Percentiles rank a stretch among this genome's conserved stretches.
Conservation (phyloP, 2,797 vertebrate genomes). For the Mormyrus hasselquistii region DNA sequence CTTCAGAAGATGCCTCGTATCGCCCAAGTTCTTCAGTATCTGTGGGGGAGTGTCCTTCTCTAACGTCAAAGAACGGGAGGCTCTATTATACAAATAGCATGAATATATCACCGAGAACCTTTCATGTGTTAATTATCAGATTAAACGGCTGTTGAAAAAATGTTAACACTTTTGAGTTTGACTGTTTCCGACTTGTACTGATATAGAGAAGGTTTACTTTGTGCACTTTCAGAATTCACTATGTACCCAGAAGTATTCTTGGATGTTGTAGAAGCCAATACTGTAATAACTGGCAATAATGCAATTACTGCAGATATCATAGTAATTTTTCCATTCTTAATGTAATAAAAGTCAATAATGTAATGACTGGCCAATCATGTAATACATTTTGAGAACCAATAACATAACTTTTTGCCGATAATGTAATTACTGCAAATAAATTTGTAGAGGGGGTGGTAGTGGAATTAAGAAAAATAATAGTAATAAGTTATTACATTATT, state of each 20-base stretch:
- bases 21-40: background rate
- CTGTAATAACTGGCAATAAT: background rate
- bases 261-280: background rate
- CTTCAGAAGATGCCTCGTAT: background rate
- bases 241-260: background rate
- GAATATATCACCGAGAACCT: background rate
- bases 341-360: background rate
- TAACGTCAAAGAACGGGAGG: background rate
- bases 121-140: background rate
- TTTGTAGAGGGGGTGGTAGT: background rate
- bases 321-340: background rate
- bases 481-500: background rate
- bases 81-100: background rate
- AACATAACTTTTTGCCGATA: background rate
- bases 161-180: slow-evolving; percentile 7
- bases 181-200: background rate
- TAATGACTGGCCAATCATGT: background rate
- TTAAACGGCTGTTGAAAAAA: background rate
- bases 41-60: background rate
- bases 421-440: background rate
- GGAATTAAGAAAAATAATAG: background rate
- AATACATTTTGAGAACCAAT: background rate
- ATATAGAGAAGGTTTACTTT: background rate
- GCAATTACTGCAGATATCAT: background rate
- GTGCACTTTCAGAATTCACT: background rate